phyloP scores from a whole-genome alignment of 1,140 invertebrate species.

The Meloidogyne chitwoodi region DNA sequence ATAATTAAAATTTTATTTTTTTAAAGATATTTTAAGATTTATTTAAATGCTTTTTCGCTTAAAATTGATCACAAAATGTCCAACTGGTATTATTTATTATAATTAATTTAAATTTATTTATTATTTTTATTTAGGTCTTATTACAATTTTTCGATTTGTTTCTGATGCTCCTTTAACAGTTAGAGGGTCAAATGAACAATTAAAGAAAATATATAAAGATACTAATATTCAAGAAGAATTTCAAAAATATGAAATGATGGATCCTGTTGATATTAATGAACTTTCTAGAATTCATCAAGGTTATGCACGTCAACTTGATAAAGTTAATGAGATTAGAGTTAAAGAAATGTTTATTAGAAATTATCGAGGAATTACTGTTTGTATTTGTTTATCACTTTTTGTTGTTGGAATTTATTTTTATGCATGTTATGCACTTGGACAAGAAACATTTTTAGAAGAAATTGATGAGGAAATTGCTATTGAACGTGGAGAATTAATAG shows the following conservation, averaged over 20 bases:
- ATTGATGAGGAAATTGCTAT: slow-evolving; percentile 57
- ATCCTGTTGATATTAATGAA: slow-evolving; percentile 54
- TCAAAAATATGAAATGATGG: slow-evolving; percentile 47
- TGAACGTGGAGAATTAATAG: slow-evolving; percentile 23
- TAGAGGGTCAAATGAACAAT: not conserved
- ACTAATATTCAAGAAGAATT: slow-evolving; percentile 22
- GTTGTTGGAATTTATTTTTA: slow-evolving; percentile 54
- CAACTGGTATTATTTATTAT: not conserved
- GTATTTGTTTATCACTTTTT: slow-evolving; percentile 27
- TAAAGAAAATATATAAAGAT: slow-evolving; percentile 2
- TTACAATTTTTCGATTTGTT: not conserved
- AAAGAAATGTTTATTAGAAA: slow-evolving; percentile 56
- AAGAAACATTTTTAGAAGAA: slow-evolving; percentile 59
- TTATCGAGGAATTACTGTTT: slow-evolving; percentile 50
- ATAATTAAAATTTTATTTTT: not conserved
- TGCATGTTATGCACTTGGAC: slow-evolving; percentile 52
- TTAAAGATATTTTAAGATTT: not conserved
- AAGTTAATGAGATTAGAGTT: slow-evolving; percentile 49
- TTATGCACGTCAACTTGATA: slow-evolving; percentile 58
- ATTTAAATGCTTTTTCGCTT: not conserved
- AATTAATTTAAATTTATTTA: not conserved
- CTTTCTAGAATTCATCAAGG: slow-evolving; percentile 56
- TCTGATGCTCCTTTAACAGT: slow-evolving; percentile 11
- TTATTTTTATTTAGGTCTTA: not conserved
- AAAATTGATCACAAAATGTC: not conserved